Percentiles rank a stretch among this genome's conserved stretches.
phyloP scores from a whole-genome alignment of 2,797 vertebrate species.

The Anabas testudineus region DNA sequence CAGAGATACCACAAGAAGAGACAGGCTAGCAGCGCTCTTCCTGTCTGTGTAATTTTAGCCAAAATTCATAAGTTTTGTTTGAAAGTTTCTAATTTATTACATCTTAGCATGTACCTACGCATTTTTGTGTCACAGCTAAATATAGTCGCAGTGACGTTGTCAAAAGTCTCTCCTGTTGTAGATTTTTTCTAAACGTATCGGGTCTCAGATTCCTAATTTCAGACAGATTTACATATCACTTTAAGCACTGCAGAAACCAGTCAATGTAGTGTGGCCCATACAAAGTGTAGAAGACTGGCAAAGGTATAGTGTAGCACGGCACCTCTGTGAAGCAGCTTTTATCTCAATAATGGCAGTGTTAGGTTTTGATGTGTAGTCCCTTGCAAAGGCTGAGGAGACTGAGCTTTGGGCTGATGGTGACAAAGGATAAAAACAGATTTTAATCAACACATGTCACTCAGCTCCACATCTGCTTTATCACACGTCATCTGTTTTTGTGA shows the following conservation, averaged over 20 bases:
- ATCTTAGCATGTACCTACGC: not conserved
- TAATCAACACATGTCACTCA: constrained; percentile 32
- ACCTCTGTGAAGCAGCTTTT: constrained; percentile 61
- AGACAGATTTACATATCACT: constrained; percentile 50
- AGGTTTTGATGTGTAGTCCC: constrained; percentile 15
- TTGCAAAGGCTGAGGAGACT: constrained; percentile 26
- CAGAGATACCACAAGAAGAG: constrained; percentile 24
- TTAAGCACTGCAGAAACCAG: constrained; percentile 45
- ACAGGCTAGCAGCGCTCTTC: not conserved
- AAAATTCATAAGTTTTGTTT: not conserved
- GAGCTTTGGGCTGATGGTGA: constrained; percentile 36
- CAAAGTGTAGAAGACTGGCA: constrained; percentile 42
- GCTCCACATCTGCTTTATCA: constrained; percentile 56
- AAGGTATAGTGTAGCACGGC: constrained; percentile 29
- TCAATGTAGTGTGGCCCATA: constrained; percentile 44
- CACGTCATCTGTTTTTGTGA: constrained; percentile 56
- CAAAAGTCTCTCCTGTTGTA: constrained; percentile 11
- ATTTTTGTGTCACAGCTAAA: not conserved
- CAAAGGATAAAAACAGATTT: constrained; percentile 43
- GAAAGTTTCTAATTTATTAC: not conserved
- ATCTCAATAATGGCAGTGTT: constrained; percentile 44
- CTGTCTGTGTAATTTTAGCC: not conserved
- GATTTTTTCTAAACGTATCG: constrained; percentile 26
- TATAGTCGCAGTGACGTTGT: not conserved
- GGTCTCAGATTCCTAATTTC: constrained; percentile 25